Percentiles rank a stretch among this genome's conserved stretches.
These are phyloP conservation scores for Suncus etruscus DNA, from an alignment of 2,113 vertebrate species.

Conservation along the genomic window DNA sequence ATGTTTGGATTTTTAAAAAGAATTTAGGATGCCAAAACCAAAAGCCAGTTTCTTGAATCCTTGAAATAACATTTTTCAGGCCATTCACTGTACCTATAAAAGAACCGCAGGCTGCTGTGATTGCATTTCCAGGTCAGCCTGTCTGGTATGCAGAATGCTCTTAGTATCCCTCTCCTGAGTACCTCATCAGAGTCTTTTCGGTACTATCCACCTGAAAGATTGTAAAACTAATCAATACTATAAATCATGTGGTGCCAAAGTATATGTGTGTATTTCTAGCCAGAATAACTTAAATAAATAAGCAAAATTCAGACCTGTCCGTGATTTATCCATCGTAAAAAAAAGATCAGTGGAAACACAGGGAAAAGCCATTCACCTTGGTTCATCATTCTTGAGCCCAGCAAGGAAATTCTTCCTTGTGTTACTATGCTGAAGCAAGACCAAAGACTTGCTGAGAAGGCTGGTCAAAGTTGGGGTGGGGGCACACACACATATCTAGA, in stretches of 20 bases:
- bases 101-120: constrained; percentile 64
- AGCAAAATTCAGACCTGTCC: constrained; percentile 63
- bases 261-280: constrained; percentile 50
- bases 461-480: not conserved
- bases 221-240: constrained; percentile 72
- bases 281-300: constrained; percentile 71
- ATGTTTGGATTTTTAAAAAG: not conserved
- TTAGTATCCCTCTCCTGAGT: constrained; percentile 31
- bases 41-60: constrained; percentile 56
- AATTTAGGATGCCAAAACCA: constrained; percentile 36
- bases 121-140: constrained; percentile 66
- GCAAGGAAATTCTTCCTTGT: constrained; percentile 27
- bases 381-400: constrained; percentile 64
- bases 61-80: constrained; percentile 68
- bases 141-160: constrained; percentile 19
- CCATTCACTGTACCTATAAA: constrained; percentile 53
- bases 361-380: constrained; percentile 65
- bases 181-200: constrained; percentile 19
- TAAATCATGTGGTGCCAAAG: constrained; percentile 54
- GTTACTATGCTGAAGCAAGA: not conserved
- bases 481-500: not conserved
- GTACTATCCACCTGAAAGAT: constrained; percentile 39
- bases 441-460: not conserved
- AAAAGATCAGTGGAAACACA: constrained; percentile 46
- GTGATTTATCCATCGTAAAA: constrained; percentile 58